Conservation (phyloP, 2,113 vertebrate species). For the Alligator mississippiensis region DNA sequence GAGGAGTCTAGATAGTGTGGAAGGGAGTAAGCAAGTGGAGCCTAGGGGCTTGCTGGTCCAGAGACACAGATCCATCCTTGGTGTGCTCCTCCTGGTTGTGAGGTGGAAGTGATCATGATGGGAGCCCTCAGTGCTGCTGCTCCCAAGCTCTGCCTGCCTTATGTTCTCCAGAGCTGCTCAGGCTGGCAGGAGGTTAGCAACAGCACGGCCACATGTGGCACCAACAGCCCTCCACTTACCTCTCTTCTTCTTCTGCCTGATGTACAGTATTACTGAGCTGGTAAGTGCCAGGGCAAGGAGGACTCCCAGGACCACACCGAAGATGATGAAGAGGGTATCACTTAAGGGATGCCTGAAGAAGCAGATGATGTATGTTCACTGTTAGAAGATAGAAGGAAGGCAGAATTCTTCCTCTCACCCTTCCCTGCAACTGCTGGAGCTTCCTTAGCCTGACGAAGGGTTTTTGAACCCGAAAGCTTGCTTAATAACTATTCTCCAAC, state of each 20-base stretch:
- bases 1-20: background rate
- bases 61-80: background rate
- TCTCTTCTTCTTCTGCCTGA: background rate
- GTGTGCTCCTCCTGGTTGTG: background rate
- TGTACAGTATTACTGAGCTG: rapidly evolving
- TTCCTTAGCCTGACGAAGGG: too few species aligned
- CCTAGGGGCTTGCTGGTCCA: background rate
- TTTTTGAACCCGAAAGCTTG: too few species aligned
- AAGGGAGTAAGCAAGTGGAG: background rate
- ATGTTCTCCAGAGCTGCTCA: background rate
- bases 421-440: too few species aligned
- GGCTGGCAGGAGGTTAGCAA: background rate
- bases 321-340: rapidly evolving
- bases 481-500: too few species aligned
- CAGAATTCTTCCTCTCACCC: background rate
- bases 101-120: background rate
- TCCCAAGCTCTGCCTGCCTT: background rate
- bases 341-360: background rate
- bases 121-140: background rate
- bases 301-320: background rate
- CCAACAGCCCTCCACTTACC: conserved; percentile 23
- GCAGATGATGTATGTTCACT: background rate
- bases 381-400: background rate
- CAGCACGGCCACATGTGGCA: background rate
- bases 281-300: conserved; percentile 16